phyloP scores from a whole-genome alignment of 2,797 vertebrate species.

The Ptychobarbus kaznakovi region DNA sequence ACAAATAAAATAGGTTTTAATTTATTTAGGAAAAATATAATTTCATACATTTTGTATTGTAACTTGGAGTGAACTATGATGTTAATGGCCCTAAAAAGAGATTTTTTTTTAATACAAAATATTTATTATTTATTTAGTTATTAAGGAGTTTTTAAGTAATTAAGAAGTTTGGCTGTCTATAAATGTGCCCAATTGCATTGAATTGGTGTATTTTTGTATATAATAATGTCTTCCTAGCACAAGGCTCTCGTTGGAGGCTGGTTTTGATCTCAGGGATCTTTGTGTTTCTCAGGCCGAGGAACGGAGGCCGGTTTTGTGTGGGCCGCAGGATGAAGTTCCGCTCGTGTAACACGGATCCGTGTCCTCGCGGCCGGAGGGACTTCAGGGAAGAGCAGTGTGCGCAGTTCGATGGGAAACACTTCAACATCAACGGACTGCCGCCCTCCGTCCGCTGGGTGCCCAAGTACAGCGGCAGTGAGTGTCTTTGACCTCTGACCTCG shows the following conservation, averaged over 20 bases:
- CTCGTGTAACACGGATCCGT: constrained; percentile 94
- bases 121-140: not conserved
- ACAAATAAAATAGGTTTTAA: not conserved
- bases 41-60: too few relatives aligned
- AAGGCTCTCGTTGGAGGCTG: not conserved
- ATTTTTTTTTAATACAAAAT: not conserved
- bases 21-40: too few relatives aligned
- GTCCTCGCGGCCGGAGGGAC: constrained; percentile 88
- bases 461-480: constrained; percentile 98
- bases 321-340: constrained; percentile 98
- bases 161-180: not conserved
- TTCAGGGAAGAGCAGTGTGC: constrained; percentile 96
- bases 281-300: constrained; percentile 83
- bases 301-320: constrained; percentile 93
- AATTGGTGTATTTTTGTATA: not conserved
- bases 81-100: not conserved
- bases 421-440: constrained; percentile 94
- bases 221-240: not conserved
- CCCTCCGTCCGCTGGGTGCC: constrained; percentile 93
- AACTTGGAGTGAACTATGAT: not conserved
- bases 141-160: not conserved
- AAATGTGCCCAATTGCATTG: not conserved
- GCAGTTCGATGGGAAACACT: constrained; percentile 94
- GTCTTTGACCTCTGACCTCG: constrained; percentile 31
- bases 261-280: not conserved